These are phyloP conservation scores for Sarcophaga rosellei DNA, from an alignment of 2,888 invertebrate species.

Conservation along the genomic window DNA sequence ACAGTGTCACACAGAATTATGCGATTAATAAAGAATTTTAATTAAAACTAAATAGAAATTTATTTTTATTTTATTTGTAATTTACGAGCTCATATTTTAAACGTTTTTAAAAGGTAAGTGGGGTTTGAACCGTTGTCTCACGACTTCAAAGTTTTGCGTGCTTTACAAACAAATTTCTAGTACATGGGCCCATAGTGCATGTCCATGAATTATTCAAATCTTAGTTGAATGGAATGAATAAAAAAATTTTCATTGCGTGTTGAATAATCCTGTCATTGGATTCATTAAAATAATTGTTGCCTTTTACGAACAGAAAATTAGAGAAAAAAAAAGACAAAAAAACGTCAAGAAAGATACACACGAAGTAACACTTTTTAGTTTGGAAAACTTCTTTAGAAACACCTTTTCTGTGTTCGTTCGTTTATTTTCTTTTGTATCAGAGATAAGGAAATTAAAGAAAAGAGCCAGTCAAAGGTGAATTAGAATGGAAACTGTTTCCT, in stretches of 20 bases:
- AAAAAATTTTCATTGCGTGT: slow-evolving; percentile 13
- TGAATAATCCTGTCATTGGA: slow-evolving; percentile 54
- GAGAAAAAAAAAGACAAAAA: not conserved
- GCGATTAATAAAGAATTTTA: too few relatives aligned
- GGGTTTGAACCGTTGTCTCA: too few relatives aligned
- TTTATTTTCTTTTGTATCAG: not conserved
- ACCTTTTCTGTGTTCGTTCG: not conserved
- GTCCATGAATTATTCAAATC: too few relatives aligned
- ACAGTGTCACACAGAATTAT: too few relatives aligned
- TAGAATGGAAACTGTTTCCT: not conserved
- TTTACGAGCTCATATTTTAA: too few relatives aligned
- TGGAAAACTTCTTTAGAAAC: not conserved
- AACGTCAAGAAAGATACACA: slow-evolving; percentile 5
- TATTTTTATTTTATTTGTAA: too few relatives aligned
- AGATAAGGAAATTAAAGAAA: not conserved
- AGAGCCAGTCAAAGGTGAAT: slow-evolving; percentile 24
- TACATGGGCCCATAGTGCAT: too few relatives aligned
- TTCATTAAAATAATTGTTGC: slow-evolving; percentile 60
- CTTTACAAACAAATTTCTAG: too few relatives aligned
- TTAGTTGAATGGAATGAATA: slow-evolving; percentile 9
- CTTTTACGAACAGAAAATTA: slow-evolving; percentile 6
- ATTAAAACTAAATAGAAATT: too few relatives aligned
- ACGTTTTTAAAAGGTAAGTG: too few relatives aligned
- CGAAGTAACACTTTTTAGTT: slow-evolving; percentile 26
- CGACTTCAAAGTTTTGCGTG: too few relatives aligned